Conservation (phyloP, 1,140 invertebrate species). For the Drosophila ogumai region DNA sequence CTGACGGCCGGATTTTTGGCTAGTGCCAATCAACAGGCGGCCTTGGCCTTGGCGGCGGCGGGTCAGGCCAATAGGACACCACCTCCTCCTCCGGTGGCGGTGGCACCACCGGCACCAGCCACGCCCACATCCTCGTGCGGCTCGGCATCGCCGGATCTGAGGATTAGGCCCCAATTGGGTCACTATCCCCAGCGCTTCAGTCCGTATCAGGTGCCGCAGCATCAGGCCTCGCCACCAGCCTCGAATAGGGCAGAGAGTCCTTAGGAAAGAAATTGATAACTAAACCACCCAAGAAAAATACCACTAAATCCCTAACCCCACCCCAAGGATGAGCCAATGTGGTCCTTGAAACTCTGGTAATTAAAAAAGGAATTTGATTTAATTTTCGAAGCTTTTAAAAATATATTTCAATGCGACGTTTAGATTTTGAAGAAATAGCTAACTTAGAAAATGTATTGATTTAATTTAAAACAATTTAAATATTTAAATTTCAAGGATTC, state of each 20-base stretch:
- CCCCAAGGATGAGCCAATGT: not conserved
- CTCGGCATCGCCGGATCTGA: conserved; percentile 79
- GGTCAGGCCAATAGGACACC: conserved; percentile 64
- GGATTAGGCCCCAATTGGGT: conserved; percentile 58
- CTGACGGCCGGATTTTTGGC: conserved; percentile 81
- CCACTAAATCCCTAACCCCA: conserved; percentile 14
- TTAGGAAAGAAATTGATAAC: conserved; percentile 28
- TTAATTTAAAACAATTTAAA: not conserved
- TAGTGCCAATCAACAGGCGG: conserved; percentile 81
- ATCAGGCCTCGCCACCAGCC: conserved; percentile 67
- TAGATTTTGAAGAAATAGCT: not conserved
- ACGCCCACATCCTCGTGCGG: conserved; percentile 76
- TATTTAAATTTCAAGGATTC: not conserved
- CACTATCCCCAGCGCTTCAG: conserved; percentile 84
- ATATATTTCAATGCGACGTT: not conserved
- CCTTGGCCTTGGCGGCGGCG: conserved; percentile 72
- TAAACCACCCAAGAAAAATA: conserved; percentile 23
- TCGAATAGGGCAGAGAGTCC: conserved; percentile 66
- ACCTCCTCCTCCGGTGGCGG: conserved; percentile 47
- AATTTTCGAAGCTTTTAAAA: not conserved
- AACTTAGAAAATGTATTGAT: rapidly evolving
- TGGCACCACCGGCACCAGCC: conserved; percentile 60
- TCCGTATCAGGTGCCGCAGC: conserved; percentile 83
- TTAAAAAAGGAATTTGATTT: not conserved
- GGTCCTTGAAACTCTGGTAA: not conserved